A percentile compares a stretch with the other conserved stretches of the same genome.
Conservation (phyloP, 2,797 vertebrate species). For the Sebastes alutus region DNA sequence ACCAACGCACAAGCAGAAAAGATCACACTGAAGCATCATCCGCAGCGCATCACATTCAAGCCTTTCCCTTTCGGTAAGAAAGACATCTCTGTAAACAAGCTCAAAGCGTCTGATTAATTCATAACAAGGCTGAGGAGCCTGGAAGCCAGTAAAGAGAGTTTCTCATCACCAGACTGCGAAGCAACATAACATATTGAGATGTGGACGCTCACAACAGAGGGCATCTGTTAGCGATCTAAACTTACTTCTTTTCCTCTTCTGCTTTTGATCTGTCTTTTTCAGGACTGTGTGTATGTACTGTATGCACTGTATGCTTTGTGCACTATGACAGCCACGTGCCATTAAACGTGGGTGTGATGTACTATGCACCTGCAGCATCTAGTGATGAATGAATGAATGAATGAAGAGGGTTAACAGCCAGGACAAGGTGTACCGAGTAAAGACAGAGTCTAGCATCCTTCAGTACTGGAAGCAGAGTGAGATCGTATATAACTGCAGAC, state of each 20-base stretch:
- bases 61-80: conserved; percentile 13
- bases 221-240: neutral
- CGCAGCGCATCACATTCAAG: neutral
- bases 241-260: neutral
- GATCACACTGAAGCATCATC: neutral
- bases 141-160: conserved; percentile 32
- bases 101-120: conserved; percentile 43
- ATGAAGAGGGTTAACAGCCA: neutral
- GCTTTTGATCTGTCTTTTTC: neutral
- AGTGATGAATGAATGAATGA: neutral
- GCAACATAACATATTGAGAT: conserved; percentile 3
- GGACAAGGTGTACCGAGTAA: neutral
- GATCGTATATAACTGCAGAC: neutral
- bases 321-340: neutral
- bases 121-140: conserved; percentile 37
- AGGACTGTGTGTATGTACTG: neutral
- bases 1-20: neutral
- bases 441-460: neutral
- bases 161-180: conserved; percentile 8
- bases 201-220: neutral
- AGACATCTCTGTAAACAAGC: conserved; percentile 51
- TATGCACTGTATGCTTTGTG: neutral
- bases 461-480: neutral
- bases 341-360: neutral
- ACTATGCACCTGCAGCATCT: neutral